Base-by-base conservation (phyloP, 2,888 invertebrate species). In the Dromius quadrimaculatus region DNA sequence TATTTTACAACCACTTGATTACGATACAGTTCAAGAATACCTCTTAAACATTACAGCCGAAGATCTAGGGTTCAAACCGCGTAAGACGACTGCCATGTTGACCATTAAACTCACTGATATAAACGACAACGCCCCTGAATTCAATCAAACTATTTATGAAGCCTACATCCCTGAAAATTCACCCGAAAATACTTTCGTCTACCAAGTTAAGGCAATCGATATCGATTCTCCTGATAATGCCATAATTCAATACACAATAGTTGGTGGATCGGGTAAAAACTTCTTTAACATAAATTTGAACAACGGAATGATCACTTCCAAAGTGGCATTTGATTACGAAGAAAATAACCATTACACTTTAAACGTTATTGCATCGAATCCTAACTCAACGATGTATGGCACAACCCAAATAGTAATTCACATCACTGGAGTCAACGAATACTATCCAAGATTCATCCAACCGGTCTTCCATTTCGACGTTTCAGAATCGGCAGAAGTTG, bases 401-500 rank as follows among this genome's bases (percentile, higher is more conserved):
- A 88, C 88, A 9, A 89, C 93, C 0, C 87, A 88, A 75, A 87
- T 95, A 0, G 80, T 87, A 2, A 88, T 96, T 1, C 88, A 91
- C 76, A 89, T 96, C 23, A 91, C 92, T 0, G 94, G 95, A 0
- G 90, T 93, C 0, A 96, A 96, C 80, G 95, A 96, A 81, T 95
- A 88, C 77, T 95, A 91, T 80, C 95, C 95, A 0, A 90, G 91
- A 77, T 96, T 96, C 79, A 85, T 93, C 65, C 94, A 95, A 79
- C 92, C 94, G 0, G 94, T 93, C 1, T 96, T 95, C 81, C 94
- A 94, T 79, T 94, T 95, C 79, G 94, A 95, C 77, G 94, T 97
- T 0, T 95, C 95, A 15, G 97, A 97, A 83, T 94, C 95, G 22
- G 93, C 95, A 0, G 90, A 90, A 75, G 89, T 94, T 47, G 94